Conservation (phyloP, 2,113 vertebrate species). For the Phyllopteryx taeniolatus region DNA sequence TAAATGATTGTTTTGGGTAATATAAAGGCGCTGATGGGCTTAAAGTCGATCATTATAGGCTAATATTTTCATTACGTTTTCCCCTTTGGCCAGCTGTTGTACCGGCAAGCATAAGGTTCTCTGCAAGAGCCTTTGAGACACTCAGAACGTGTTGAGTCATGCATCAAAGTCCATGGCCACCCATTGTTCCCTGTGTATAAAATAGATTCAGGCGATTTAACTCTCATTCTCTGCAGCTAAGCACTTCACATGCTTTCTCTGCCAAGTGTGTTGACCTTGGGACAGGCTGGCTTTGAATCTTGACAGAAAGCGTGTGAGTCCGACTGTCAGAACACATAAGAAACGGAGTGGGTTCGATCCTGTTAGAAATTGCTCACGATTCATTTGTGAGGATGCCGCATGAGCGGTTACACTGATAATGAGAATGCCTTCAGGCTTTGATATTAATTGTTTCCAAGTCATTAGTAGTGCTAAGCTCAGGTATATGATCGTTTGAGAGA, state of each 20-base stretch:
- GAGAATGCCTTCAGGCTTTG: conserved; percentile 25
- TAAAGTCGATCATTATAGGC: conserved; percentile 6
- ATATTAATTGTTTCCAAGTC: conserved; percentile 47
- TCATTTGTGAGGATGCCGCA: conserved; percentile 13
- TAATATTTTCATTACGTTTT: not conserved
- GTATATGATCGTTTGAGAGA: conserved; percentile 11
- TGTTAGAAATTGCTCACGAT: not conserved
- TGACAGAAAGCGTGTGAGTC: conserved; percentile 30
- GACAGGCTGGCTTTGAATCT: conserved; percentile 38
- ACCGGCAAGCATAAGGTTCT: not conserved
- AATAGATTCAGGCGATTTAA: conserved; percentile 56
- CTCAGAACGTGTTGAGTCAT: conserved; percentile 17
- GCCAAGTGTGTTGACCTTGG: conserved; percentile 46
- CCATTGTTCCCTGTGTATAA: conserved; percentile 29
- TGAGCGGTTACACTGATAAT: conserved; percentile 44
- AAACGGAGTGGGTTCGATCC: not conserved
- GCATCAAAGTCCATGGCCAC: conserved; percentile 35
- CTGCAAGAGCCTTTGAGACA: conserved; percentile 1
- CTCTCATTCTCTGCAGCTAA: conserved; percentile 34
- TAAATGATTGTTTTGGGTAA: conserved; percentile 3
- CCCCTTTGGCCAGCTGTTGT: not conserved
- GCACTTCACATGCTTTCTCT: conserved; percentile 2
- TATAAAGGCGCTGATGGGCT: conserved; percentile 6
- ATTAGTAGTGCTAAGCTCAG: conserved; percentile 43
- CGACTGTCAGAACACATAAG: conserved; percentile 22